Evolutionary conservation across 2,113 vertebrate genomes (phyloP).

Genomic region (Lynx canadensis): DNA sequence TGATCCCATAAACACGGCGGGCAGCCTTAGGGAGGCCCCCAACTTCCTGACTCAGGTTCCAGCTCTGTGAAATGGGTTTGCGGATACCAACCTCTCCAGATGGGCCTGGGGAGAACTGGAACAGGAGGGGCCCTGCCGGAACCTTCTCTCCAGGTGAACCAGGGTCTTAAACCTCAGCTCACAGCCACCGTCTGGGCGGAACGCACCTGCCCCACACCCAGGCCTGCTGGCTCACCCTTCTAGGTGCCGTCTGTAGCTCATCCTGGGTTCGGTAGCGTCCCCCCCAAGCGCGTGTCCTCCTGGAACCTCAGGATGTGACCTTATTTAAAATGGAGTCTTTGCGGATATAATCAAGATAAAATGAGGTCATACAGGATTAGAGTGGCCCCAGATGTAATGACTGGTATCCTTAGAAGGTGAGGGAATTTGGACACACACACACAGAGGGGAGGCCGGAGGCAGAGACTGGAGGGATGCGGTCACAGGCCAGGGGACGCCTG

Average conservation of each 20-base stretch:
- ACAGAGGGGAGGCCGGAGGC: neutral
- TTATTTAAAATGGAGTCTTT: neutral
- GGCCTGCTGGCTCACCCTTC: neutral
- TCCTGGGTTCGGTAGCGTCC: neutral
- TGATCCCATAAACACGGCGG: neutral
- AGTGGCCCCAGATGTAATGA: neutral
- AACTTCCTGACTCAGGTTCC: neutral
- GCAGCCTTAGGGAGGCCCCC: neutral
- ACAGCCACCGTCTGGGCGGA: neutral
- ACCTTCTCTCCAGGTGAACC: neutral
- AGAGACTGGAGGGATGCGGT: accelerated
- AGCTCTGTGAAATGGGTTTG: neutral
- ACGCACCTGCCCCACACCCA: neutral
- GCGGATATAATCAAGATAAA: neutral
- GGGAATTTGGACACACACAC: neutral
- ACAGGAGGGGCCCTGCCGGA: no score
- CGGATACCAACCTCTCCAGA: neutral
- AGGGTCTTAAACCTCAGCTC: neutral
- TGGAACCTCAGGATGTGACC: neutral
- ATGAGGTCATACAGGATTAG: neutral
- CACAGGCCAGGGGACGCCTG: neutral
- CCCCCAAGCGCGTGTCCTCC: neutral
- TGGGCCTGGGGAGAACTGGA: neutral
- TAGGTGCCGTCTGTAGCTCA: neutral
- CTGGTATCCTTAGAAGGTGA: neutral